These are phyloP conservation scores for Ochotona curzoniae DNA, from an alignment of 2,113 vertebrate genomes.

Conservation along the genomic window DNA sequence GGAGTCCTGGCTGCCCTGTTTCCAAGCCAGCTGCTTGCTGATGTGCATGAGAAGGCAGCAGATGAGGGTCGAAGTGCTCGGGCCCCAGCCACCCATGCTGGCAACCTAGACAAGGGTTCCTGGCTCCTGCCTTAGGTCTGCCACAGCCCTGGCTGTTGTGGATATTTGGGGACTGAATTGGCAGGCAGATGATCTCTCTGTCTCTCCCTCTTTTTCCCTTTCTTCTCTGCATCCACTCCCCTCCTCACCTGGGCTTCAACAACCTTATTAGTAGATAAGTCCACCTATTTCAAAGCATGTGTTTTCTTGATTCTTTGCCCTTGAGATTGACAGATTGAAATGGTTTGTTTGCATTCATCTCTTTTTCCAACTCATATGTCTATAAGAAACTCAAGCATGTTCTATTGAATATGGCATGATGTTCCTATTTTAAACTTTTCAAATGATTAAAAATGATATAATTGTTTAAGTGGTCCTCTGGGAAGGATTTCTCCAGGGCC, in stretches of 20 bases:
- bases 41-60: too few relatives aligned
- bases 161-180: too few relatives aligned
- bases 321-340: neutral
- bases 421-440: neutral
- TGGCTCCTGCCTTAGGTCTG: too few relatives aligned
- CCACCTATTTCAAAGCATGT: neutral
- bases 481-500: neutral
- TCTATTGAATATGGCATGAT: neutral
- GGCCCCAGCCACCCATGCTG: too few relatives aligned
- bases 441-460: neutral
- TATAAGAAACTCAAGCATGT: slow-evolving; percentile 40
- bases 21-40: too few relatives aligned
- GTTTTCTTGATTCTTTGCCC: slow-evolving; percentile 9
- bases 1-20: too few relatives aligned
- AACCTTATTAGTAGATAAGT: neutral
- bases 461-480: neutral
- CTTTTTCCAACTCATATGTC: neutral
- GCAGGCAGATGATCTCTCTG: too few relatives aligned
- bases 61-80: too few relatives aligned
- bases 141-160: too few relatives aligned
- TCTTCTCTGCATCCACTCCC: too few relatives aligned
- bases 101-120: too few relatives aligned
- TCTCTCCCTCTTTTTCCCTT: too few relatives aligned
- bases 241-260: neutral
- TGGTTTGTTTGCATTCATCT: neutral